Base-by-base conservation (phyloP, 2,888 invertebrate genomes). In the Calliphora vomitoria region DNA sequence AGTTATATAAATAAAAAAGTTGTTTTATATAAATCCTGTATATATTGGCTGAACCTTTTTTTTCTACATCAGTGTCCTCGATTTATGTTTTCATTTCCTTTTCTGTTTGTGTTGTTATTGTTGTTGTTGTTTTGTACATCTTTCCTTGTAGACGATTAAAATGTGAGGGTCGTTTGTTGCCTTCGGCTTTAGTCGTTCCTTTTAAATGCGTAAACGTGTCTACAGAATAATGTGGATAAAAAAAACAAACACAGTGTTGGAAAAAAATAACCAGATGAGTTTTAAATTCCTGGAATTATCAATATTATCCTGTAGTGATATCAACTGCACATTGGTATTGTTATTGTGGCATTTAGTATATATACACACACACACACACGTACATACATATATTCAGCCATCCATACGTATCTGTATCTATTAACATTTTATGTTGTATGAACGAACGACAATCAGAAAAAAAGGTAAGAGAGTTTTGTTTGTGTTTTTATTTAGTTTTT, bases 211-310 rank as follows among this genome's bases (percentile, higher is more conserved):
- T 82, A 87, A 87, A 87, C 82, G 82, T 85, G 87, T 79, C 85
- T 82, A 44, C 50, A 35, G 41, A 74, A 58, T 55, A 15, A 68
- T 38, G 11, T 53, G 8, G 11, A 64, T 10, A 69, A 72, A 38
- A 66, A 58, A 31, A 71, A 31, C 58, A 80, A 20, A n/a, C 25
- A 55, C 50, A 64, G 1, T 64, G 4, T 8, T 71, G 68, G n/a
- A 25, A 71, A 53, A 25, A 47, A 41, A 58, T n/a, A 53, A 68
- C 66, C 87, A 84, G 74, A 84, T 87, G 87, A 85, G 85, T 82
- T 64, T 85, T 74, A 87, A 87, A 87, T 87, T 87, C 87, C 78
- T 44, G 85, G 87, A 82, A 87, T 84, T 87, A 64, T 87, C 55
- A 87, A 74, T 84, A 78, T 82, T 87, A 85, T 87, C 87, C 87